These are phyloP conservation scores for Camponotus fellah DNA, from an alignment of 2,888 invertebrate species.

Conservation along the genomic window DNA sequence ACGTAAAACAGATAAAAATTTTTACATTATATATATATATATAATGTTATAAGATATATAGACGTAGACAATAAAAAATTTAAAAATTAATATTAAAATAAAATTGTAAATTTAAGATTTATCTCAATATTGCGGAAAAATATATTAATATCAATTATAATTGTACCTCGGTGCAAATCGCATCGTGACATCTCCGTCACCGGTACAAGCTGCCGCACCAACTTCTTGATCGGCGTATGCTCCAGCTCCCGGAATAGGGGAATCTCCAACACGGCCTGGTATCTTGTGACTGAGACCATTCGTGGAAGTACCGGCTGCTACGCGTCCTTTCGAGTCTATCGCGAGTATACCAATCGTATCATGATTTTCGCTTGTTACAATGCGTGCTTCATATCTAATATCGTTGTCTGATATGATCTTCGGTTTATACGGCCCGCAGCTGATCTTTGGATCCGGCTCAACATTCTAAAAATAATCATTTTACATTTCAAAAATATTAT, in stretches of 20 bases:
- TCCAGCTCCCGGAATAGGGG: conserved; percentile 96
- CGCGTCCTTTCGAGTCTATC: conserved; percentile 91
- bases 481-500: too few species aligned
- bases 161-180: conserved; percentile 95
- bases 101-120: conserved; percentile 5
- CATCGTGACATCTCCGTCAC: conserved; percentile 99
- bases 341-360: conserved; percentile 99
- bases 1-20: background rate
- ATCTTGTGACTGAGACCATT: conserved; percentile 98
- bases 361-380: conserved; percentile 89
- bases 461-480: conserved; percentile 90
- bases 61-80: background rate
- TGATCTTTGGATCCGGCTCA: conserved; percentile 91
- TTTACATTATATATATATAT: too few species aligned
- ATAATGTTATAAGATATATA: too few species aligned
- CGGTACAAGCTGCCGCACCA: conserved; percentile 95
- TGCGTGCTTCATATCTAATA: conserved; percentile 57
- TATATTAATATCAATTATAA: background rate
- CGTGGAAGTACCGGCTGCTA: conserved; percentile 97
- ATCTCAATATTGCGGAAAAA: background rate
- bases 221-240: conserved; percentile 96
- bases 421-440: conserved; percentile 95
- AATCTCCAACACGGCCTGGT: conserved; percentile 94
- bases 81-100: background rate
- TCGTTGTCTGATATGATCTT: conserved; percentile 63